Evolutionary conservation across 2,888 invertebrate genomes (phyloP).

Genomic region (Leptinotarsa tumamoca): DNA sequence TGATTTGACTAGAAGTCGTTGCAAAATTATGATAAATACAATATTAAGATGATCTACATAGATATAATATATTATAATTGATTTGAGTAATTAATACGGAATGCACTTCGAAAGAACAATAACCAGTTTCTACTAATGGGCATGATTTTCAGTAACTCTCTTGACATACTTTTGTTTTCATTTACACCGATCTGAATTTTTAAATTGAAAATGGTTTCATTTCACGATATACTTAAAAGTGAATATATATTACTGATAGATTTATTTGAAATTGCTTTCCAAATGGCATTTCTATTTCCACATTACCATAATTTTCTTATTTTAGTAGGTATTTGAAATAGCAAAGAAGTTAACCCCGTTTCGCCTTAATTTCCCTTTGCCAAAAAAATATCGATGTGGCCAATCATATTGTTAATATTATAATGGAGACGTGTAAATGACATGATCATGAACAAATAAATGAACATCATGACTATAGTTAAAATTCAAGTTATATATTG

Average conservation of each 20-base stretch:
- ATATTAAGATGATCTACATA: constrained; percentile 9
- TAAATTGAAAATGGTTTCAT: neutral
- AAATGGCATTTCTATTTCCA: constrained; percentile 4
- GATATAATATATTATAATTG: constrained; percentile 6
- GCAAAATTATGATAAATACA: neutral
- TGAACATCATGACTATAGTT: too few relatives aligned
- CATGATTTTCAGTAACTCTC: neutral
- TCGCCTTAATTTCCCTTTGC: neutral
- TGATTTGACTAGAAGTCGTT: neutral
- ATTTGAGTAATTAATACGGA: neutral
- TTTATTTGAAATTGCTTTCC: neutral
- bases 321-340: neutral
- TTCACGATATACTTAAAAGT: neutral
- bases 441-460: too few relatives aligned
- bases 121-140: constrained; percentile 4
- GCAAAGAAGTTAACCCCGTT: neutral
- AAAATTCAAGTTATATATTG: too few relatives aligned
- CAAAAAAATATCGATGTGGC: too few relatives aligned
- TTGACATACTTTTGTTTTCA: constrained; percentile 12
- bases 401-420: too few relatives aligned
- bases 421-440: too few relatives aligned
- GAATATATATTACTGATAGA: neutral
- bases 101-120: neutral
- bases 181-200: neutral
- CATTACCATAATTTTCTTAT: constrained; percentile 6